Base-by-base conservation (phyloP, 2,797 vertebrate genomes). In the Mallotus villosus region DNA sequence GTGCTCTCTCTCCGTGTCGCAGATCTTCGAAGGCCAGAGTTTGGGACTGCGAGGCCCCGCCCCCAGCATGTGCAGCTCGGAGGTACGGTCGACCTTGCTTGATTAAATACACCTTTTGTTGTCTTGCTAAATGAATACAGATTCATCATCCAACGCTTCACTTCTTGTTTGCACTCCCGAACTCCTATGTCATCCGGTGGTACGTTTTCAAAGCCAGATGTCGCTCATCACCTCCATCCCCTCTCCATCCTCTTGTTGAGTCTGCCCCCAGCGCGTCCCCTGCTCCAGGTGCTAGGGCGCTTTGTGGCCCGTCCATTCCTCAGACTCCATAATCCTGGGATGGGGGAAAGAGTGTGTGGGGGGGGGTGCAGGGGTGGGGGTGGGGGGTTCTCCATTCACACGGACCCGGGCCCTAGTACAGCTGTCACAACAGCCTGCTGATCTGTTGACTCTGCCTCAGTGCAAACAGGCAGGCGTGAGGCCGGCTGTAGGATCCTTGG, bases 11-110 rank as follows among this genome's bases (percentile, higher is more conserved):
- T 58, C 68, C 67, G 19, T 72, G 29, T 74, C 78, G 79, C 83
- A 94, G 93, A 86, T 93, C 85, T 93, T 94, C 81, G 94, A 94
- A 83, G 87, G 89, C 34, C 77, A 84, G 68, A 83, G 85, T 77
- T 87, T 82, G 12, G 71, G 67, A 84, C 78, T 73, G 21, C n/a
- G 60, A 86, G 88, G 84, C 74, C 86, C 81, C 25, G 73, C 85
- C 71, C 81, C 81, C 12, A 61, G 63, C 68, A 75, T 78, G 71
- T 81, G 64, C 78, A 88, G 75, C 82, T 92, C 90, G 68, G 94
- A 95, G 91, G 94, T 94, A 89, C 78, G 64, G 34, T 17, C 7
- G 61, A 2, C 14, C 29, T 55, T 17, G 37, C 11, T 41, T 12
- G 9, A 41, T 41, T 2, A 41, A 41, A 41, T 2, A 41, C 37